Evolutionary conservation across 2,888 invertebrate genomes (phyloP), one percentile per base, ranked within the genome.

Genomic region (Pristionchus fissidentatus): DNA sequence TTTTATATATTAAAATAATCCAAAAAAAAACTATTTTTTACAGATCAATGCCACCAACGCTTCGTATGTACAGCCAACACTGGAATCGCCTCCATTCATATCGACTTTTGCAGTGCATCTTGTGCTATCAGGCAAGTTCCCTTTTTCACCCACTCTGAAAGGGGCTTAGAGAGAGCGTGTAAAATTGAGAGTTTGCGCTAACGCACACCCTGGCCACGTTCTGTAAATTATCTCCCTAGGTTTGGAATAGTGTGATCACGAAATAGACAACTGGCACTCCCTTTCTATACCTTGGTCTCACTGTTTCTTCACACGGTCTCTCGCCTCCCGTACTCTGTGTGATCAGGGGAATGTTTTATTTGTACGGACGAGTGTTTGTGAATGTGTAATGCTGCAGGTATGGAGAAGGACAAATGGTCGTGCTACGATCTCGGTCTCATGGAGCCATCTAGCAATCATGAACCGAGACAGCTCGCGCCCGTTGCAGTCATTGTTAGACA

Each of bases 381-480:
- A n/a, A n/a, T n/a, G n/a, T n/a, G 15, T 4, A 35, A 35, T 35
- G 1, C 38, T 73, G 1, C 79, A 57, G 79, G 57, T 7, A 55
- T 79, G n/a, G 26, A 5, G 38, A 79, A 57, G 29, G 38, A 38
- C 41, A 57, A 79, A 1, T 32, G 35, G 29, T 81, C 80, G 19
- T 81, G 80, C 46, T 81, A 81, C 29, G 26, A 62, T 29, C 29
- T 91, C 3, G 85, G 86, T 26, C 35, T 90, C 0, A 84, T 81
- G n/a, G 90, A 90, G 81, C 90, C 91, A 0, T 52, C 35, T 1
- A 70, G 66, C 32, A 77, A 84, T 13, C 89, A 90, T 57, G 85
- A 87, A 10, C 90, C 90, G 0, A 84, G 85, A 15, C 84, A 88
- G 57, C 84, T 90, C 26, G 91, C 91, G 7, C 91, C 91, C 2